Evolutionary conservation across 1,140 invertebrate species (phyloP).

Genomic region (Drosophila azteca): DNA sequence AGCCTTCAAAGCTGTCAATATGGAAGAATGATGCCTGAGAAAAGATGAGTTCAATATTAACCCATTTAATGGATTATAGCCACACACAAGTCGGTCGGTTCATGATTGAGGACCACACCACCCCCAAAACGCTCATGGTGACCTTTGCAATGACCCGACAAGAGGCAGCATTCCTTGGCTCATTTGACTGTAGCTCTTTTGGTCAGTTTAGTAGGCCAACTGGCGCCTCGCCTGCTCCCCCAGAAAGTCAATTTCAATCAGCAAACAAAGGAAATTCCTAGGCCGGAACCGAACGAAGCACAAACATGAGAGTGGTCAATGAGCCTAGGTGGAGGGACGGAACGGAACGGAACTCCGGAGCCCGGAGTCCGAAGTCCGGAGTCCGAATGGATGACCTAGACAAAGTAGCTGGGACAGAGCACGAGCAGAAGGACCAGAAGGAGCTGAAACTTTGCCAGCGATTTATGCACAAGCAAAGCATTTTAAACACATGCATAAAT

Average conservation of each 20-base stretch:
- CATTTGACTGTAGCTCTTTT: constrained; percentile 15
- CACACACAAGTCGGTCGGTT: constrained; percentile 8
- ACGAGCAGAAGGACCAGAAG: constrained; percentile 13
- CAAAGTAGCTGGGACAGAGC: constrained; percentile 23
- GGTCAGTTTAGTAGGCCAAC: constrained; percentile 17
- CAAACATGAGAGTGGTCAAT: constrained; percentile 49
- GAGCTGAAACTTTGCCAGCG: constrained; percentile 31
- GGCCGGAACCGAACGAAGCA: constrained; percentile 49
- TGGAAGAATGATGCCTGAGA: too few species aligned
- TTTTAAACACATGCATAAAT: constrained; percentile 65
- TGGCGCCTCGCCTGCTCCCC: constrained; percentile 23
- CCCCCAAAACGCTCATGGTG: background rate
- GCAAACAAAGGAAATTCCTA: constrained; percentile 50
- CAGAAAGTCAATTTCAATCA: constrained; percentile 52
- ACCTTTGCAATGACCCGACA: constrained; percentile 28
- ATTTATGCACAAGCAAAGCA: constrained; percentile 49
- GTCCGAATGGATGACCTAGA: constrained; percentile 41
- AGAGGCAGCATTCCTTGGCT: background rate
- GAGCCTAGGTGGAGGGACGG: constrained; percentile 20
- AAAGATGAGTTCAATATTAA: background rate
- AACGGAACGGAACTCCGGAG: too few species aligned
- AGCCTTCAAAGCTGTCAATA: too few species aligned
- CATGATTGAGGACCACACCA: constrained; percentile 4
- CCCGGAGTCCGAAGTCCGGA: too few species aligned
- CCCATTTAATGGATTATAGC: background rate